These are phyloP conservation scores for Trileptium ribeirensis DNA, from an alignment of 2,888 invertebrate species.

Conservation along the genomic window DNA sequence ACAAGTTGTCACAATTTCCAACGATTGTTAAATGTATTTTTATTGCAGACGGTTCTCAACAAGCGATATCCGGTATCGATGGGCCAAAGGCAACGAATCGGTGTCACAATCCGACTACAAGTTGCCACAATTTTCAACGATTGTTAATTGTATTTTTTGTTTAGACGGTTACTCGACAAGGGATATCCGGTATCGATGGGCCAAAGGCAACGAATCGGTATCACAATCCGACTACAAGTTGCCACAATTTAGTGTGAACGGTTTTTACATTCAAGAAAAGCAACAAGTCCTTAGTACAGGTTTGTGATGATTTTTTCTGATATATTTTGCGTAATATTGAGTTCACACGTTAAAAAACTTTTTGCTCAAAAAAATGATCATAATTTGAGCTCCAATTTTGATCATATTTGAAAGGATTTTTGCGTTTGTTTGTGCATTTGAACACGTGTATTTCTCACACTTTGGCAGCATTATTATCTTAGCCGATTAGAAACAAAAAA, in stretches of 20 bases:
- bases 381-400: too few relatives aligned
- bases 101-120: background rate
- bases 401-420: too few relatives aligned
- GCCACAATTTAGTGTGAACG: constrained; percentile 20
- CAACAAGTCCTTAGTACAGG: background rate
- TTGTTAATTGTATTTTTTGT: constrained; percentile 29
- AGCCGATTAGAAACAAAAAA: too few relatives aligned
- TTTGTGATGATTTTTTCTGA: too few relatives aligned
- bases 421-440: too few relatives aligned
- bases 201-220: background rate
- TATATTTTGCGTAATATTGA: too few relatives aligned
- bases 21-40: background rate
- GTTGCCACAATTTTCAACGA: constrained; percentile 22
- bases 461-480: too few relatives aligned
- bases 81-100: constrained; percentile 38
- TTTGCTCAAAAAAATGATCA: too few relatives aligned
- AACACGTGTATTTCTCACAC: too few relatives aligned
- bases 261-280: background rate
- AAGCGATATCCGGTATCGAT: constrained; percentile 54
- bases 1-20: constrained; percentile 20
- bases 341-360: too few relatives aligned
- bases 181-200: constrained; percentile 54
- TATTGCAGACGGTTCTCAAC: constrained; percentile 55
- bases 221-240: background rate
- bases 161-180: constrained; percentile 57